phyloP scores from a whole-genome alignment of 2,797 vertebrate genomes.

The Lerista edwardsae region DNA sequence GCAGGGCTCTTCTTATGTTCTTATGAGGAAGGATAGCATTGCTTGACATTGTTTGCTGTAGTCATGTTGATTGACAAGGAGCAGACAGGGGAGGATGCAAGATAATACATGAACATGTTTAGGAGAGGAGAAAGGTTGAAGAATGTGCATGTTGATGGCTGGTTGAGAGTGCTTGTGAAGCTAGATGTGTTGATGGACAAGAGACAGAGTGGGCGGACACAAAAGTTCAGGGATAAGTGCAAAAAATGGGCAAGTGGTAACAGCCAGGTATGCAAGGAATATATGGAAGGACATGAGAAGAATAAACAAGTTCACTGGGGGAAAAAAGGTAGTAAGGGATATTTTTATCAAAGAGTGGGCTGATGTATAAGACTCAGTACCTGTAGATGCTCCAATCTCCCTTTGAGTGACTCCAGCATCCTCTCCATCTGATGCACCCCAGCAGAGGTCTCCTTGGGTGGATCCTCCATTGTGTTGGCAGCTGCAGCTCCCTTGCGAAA shows the following conservation, averaged over 20 bases:
- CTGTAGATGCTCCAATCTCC: slow-evolving; percentile 84
- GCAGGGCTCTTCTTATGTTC: too few species aligned
- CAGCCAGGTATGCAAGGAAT: neutral
- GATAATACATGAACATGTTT: neutral
- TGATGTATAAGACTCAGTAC: slow-evolving; percentile 62
- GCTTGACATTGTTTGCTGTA: neutral
- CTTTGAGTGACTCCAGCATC: slow-evolving; percentile 83
- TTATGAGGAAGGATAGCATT: neutral
- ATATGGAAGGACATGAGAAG: neutral
- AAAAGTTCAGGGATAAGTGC: neutral
- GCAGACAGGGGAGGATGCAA: neutral
- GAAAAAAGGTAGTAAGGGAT: too few species aligned
- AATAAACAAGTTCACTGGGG: neutral
- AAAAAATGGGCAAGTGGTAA: neutral
- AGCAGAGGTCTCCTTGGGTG: slow-evolving; percentile 65
- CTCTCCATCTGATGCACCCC: slow-evolving; percentile 80
- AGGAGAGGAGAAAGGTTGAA: neutral
- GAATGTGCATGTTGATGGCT: neutral
- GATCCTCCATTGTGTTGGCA: slow-evolving; percentile 62
- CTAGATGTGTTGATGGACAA: neutral
- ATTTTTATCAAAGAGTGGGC: neutral
- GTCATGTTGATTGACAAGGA: neutral
- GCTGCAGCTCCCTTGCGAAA: slow-evolving; percentile 41
- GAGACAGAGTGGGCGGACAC: neutral
- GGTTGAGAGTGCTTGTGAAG: neutral